Conservation (phyloP, 2,113 vertebrate genomes). For the Malurus elegans region DNA sequence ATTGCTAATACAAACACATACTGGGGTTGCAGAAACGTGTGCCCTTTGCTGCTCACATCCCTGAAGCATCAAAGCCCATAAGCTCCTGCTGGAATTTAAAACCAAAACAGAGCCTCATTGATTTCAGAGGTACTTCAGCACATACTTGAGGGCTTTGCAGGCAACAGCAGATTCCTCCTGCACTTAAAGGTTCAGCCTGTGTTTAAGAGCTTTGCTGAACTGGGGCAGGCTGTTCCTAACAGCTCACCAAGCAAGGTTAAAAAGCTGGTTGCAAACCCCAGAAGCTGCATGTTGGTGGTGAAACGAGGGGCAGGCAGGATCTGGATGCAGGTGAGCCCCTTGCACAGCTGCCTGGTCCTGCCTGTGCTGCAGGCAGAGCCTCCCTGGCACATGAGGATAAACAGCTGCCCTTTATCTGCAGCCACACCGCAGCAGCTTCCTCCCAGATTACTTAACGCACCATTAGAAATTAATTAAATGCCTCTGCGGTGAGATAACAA, state of each 20-base stretch:
- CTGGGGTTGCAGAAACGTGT: not conserved
- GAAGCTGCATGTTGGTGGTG: not conserved
- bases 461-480: constrained; percentile 69
- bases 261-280: not conserved
- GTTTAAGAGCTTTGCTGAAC: not conserved
- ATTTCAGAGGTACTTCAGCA: constrained; percentile 9
- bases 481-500: constrained; percentile 44
- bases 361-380: not conserved
- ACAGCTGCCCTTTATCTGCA: constrained; percentile 54
- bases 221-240: not conserved
- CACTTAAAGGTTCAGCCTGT: not conserved
- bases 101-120: not conserved
- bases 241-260: not conserved
- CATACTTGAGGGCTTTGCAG: not conserved
- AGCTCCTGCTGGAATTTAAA: not conserved
- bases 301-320: not conserved
- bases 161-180: not conserved
- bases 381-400: not conserved
- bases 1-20: fast-evolving
- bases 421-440: constrained; percentile 31
- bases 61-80: not conserved
- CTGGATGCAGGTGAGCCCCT: not conserved
- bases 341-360: not conserved
- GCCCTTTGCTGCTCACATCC: not conserved
- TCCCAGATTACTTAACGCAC: not conserved